A percentile compares a stretch with the other conserved stretches of the same genome.
Evolutionary conservation across 2,797 vertebrate genomes (phyloP).

Genomic region (Propithecus perrieri): DNA sequence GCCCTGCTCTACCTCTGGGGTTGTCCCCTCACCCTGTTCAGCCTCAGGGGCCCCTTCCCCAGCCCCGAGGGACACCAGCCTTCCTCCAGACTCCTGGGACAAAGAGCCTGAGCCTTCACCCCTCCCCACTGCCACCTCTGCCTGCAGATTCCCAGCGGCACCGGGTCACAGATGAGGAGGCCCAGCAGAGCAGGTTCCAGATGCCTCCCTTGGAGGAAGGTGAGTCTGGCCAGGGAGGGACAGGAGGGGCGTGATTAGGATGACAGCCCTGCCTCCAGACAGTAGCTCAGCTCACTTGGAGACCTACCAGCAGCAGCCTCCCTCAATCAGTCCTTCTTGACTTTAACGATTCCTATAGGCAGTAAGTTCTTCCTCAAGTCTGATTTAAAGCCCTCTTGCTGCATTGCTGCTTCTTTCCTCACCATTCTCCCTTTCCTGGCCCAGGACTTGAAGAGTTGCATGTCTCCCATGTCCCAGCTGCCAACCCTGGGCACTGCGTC

Average conservation of each 20-base stretch:
- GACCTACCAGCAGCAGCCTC: background rate
- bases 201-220: conserved; percentile 42
- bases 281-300: background rate
- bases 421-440: background rate
- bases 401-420: background rate
- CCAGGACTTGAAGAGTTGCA: conserved; percentile 28
- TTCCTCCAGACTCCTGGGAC: background rate
- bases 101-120: no score
- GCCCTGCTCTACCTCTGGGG: background rate
- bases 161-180: conserved; percentile 60
- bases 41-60: no score
- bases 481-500: background rate
- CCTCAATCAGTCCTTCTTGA: background rate
- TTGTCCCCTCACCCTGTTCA: background rate
- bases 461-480: background rate
- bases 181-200: conserved; percentile 22
- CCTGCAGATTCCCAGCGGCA: conserved; percentile 81
- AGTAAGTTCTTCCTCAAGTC: background rate
- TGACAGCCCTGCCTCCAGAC: background rate
- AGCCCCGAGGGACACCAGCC: no score
- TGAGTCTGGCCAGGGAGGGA: fast-evolving
- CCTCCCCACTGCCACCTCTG: background rate
- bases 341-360: no score
- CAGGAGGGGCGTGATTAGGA: fast-evolving
- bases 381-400: background rate